Percentiles rank a stretch among this genome's conserved stretches.
Conservation (phyloP, 1,140 invertebrate genomes). For the Leptonema lineaticorne region DNA sequence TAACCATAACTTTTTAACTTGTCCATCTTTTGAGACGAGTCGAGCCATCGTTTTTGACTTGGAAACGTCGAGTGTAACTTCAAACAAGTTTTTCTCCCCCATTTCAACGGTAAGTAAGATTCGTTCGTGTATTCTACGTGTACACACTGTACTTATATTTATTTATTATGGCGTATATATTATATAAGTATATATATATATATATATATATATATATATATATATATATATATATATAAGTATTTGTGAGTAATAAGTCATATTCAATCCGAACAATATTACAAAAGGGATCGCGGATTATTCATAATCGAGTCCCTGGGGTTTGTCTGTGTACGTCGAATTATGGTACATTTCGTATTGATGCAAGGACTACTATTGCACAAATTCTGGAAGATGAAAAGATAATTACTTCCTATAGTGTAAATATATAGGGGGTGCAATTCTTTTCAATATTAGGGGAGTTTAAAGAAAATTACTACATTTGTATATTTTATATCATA, state of each 20-base stretch:
- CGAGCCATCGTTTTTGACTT: not conserved
- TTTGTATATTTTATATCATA: too few relatives aligned
- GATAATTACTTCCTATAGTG: too few relatives aligned
- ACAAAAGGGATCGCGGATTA: conserved; percentile 27
- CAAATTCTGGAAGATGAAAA: too few relatives aligned
- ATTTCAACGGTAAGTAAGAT: too few relatives aligned
- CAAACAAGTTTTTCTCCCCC: conserved; percentile 19
- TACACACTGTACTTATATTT: not conserved
- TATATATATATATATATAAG: not conserved
- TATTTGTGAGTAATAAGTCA: not conserved
- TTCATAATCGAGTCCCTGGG: conserved; percentile 23
- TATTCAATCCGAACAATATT: conserved; percentile 25
- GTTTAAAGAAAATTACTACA: too few relatives aligned
- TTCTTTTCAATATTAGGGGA: too few relatives aligned
- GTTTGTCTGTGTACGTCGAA: not conserved
- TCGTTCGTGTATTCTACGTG: not conserved
- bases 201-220: not conserved
- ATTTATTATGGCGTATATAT: not conserved
- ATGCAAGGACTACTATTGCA: too few relatives aligned
- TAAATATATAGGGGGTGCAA: too few relatives aligned
- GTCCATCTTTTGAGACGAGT: conserved; percentile 34
- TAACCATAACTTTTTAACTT: conserved; percentile 41
- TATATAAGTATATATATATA: not conserved
- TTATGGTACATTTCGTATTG: not conserved
- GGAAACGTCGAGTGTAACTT: conserved; percentile 20